Base-by-base conservation (phyloP, 2,888 invertebrate genomes). In the Ellobium chinense region DNA sequence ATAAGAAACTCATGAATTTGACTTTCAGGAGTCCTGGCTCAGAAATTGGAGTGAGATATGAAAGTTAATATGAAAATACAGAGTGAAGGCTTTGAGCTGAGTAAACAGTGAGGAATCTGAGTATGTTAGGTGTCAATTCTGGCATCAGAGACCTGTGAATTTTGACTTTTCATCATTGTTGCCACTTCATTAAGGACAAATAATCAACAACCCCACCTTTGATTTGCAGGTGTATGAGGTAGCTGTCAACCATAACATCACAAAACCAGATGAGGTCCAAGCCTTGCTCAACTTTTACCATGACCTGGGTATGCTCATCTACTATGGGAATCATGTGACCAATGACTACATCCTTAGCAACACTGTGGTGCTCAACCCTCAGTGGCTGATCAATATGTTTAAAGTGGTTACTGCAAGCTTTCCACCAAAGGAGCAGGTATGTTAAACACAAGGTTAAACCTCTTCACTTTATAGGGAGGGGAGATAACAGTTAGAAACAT, bases 271-370 rank as follows among this genome's bases (percentile, higher is more conserved):
- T 37, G 92, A 93, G 79, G 86, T 93, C 34, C 85, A 87, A 66
- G 91, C 92, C 4, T 88, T 93, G 88, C 85, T 93, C 29, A 88
- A 92, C 82, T 93, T 93, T 82, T 93, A 92, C 85, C 93, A 93
- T 82, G 93, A 93, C 85, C 88, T 93, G 7, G 93, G 93, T 1
- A 88, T 90, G 39, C 84, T 93, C 24, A 89, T 93, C 75, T 90
- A 90, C 85, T 89, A 91, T 80, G 91, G 91, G 14, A 86, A 87
- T 0, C 85, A 87, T 29, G 84, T 86, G 5, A 81, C 87, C 1
- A 84, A 89, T 34, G 91, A 92, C 83, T 87, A 86, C 60, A 83
- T 89, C 34, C 87, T 92, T 37, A 85, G 88, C 29, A 91, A 92
- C 82, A 91, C 91, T 0, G 91, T 93, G 29, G 91, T 93, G 54